A percentile compares a stretch with the other conserved stretches of the same genome.
phyloP scores from a whole-genome alignment of 2,888 invertebrate genomes.

The Chrysopilus asiliformis region DNA sequence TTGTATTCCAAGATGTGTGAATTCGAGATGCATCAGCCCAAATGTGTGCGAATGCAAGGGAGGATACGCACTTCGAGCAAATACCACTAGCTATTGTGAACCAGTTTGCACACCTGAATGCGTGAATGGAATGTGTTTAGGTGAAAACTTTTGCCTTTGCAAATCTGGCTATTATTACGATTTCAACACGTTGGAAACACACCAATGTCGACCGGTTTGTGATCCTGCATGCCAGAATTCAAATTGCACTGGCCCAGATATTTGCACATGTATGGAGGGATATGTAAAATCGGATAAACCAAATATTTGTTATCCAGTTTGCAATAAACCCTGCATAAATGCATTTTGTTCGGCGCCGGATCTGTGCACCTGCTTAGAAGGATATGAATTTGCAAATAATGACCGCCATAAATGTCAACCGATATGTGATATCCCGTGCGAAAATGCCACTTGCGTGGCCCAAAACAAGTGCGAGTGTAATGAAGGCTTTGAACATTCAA shows the following conservation, averaged over 20 bases:
- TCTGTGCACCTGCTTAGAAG: slow-evolving; percentile 27
- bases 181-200: neutral
- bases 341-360: slow-evolving; percentile 4
- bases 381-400: slow-evolving; percentile 24
- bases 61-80: slow-evolving; percentile 21
- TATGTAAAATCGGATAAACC: slow-evolving; percentile 18
- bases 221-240: slow-evolving; percentile 10
- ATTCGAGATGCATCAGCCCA: slow-evolving; percentile 19
- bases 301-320: slow-evolving; percentile 9
- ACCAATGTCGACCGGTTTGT: slow-evolving; percentile 31
- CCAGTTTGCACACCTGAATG: slow-evolving; percentile 28
- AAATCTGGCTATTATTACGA: slow-evolving; percentile 21
- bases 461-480: slow-evolving; percentile 40
- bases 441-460: slow-evolving; percentile 30
- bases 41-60: slow-evolving; percentile 13
- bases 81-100: slow-evolving; percentile 25
- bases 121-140: slow-evolving; percentile 15
- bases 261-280: slow-evolving; percentile 21
- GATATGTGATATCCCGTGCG: slow-evolving; percentile 3
- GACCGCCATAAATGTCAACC: slow-evolving; percentile 4
- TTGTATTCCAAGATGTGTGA: slow-evolving; percentile 24
- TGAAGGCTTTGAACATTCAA: slow-evolving; percentile 27
- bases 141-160: slow-evolving; percentile 44
- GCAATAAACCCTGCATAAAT: slow-evolving; percentile 3
- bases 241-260: neutral